Evolutionary conservation across 2,797 vertebrate genomes (phyloP).

Genomic region (Nyctalus aviator): DNA sequence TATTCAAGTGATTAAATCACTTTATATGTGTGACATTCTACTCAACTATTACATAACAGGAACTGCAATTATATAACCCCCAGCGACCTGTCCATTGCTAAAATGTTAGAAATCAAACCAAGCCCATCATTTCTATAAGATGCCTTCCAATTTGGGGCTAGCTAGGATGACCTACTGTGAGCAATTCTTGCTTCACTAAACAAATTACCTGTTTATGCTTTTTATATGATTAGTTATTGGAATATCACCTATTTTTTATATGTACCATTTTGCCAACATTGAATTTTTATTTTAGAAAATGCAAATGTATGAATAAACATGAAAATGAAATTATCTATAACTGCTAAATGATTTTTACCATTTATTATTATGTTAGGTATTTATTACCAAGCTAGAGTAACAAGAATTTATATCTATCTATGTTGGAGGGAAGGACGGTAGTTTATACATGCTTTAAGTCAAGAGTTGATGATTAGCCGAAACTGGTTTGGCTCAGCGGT

Average conservation of each 20-base stretch:
- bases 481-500: too few relatives aligned
- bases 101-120: background rate
- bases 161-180: fast-evolving
- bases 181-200: background rate
- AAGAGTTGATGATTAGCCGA: background rate
- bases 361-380: background rate
- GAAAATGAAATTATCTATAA: background rate
- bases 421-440: background rate
- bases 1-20: background rate
- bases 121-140: too few relatives aligned
- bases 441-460: background rate
- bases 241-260: background rate
- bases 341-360: background rate
- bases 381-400: background rate
- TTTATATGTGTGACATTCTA: background rate
- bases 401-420: background rate
- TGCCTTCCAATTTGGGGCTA: background rate
- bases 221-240: background rate
- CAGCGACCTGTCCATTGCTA: background rate
- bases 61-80: background rate
- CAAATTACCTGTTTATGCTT: background rate
- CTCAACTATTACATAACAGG: background rate
- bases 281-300: background rate
- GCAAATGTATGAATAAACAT: background rate
- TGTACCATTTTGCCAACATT: fast-evolving